Evolutionary conservation across 2,888 invertebrate species (phyloP).

Genomic region (Ametastegia equiseti): DNA sequence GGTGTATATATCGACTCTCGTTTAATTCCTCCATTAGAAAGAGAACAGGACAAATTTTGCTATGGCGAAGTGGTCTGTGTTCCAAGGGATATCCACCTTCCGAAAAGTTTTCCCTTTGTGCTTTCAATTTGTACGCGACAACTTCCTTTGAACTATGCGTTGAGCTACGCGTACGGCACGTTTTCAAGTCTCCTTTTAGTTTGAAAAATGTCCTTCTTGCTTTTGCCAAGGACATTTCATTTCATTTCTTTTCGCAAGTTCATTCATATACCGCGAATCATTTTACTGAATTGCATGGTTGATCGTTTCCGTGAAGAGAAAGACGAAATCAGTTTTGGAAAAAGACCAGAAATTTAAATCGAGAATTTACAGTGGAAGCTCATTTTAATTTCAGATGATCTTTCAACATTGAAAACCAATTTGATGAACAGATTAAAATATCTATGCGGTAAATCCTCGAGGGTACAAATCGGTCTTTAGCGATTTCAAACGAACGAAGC

Average conservation of each 20-base stretch:
- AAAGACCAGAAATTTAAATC: neutral
- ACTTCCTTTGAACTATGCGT: conserved; percentile 50
- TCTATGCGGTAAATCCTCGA: neutral
- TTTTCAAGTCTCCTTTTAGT: neutral
- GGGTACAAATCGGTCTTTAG: neutral
- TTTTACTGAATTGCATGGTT: too few relatives aligned
- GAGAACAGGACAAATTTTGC: neutral
- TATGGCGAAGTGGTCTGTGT: conserved; percentile 5
- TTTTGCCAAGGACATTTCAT: neutral
- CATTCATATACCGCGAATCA: too few relatives aligned
- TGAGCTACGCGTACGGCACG: conserved; percentile 19
- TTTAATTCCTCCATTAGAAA: conserved; percentile 35
- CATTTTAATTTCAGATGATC: neutral
- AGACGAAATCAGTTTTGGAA: too few relatives aligned
- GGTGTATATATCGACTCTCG: conserved; percentile 20
- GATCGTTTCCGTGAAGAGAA: too few relatives aligned
- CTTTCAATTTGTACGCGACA: conserved; percentile 57
- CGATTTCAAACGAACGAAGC: neutral
- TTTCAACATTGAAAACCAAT: neutral
- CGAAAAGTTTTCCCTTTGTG: conserved; percentile 52
- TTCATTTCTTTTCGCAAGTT: too few relatives aligned
- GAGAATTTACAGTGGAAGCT: neutral
- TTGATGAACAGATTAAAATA: neutral
- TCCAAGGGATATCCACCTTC: conserved; percentile 37
- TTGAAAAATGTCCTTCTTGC: neutral